These are phyloP conservation scores for Propithecus perrieri DNA, from an alignment of 2,797 vertebrate species.

Conservation along the genomic window DNA sequence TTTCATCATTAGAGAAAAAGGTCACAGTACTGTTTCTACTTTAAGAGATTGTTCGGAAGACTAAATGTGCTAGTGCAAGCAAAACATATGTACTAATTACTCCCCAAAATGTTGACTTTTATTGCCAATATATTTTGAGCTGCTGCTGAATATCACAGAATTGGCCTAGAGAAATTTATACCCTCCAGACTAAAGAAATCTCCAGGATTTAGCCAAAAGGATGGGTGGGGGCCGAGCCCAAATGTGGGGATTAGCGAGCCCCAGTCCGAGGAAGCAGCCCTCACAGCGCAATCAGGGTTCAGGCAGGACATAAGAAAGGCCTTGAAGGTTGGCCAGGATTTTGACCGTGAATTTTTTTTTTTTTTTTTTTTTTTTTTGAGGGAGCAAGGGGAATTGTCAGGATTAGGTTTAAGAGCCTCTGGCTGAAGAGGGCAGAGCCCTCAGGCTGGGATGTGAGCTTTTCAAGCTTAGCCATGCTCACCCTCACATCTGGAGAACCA, in stretches of 20 bases:
- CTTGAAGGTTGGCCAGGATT: neutral
- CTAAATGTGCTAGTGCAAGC: neutral
- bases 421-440: neutral
- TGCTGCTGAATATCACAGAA: neutral
- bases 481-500: neutral
- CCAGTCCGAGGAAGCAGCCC: neutral
- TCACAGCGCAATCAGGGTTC: no score
- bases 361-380: neutral
- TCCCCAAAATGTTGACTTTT: neutral
- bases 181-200: neutral
- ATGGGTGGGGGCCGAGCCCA: neutral
- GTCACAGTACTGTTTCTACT: neutral
- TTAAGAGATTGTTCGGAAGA: neutral
- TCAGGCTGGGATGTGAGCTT: neutral
- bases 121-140: neutral
- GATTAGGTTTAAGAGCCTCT: neutral
- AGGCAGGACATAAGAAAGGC: neutral
- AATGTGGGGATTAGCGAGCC: neutral
- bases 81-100: neutral
- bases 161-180: neutral
- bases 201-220: neutral
- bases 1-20: neutral
- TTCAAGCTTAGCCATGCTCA: neutral
- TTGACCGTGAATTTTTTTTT: neutral
- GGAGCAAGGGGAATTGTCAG: neutral